phyloP scores from a whole-genome alignment of 2,113 vertebrate species.

The Todiramphus saurophagus region DNA sequence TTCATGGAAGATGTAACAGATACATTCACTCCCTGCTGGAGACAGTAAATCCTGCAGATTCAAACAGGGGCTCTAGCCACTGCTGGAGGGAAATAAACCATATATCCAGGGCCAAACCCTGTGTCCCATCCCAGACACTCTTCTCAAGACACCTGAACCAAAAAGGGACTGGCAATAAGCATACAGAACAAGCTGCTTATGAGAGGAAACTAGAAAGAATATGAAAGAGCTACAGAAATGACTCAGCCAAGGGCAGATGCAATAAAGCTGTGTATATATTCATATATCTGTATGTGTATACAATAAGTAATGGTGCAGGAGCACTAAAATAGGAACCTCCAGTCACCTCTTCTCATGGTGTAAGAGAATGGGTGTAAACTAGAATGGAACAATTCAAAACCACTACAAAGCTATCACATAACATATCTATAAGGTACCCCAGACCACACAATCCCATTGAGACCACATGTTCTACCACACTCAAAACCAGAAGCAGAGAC shows the following conservation, averaged over 20 bases:
- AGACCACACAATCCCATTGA: background rate
- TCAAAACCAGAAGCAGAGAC: background rate
- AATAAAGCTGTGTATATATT: background rate
- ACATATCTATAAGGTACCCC: background rate
- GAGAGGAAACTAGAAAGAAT: background rate
- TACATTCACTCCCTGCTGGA: background rate
- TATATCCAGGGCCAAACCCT: background rate
- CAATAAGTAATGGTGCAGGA: background rate
- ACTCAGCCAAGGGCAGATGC: background rate
- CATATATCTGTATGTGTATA: background rate
- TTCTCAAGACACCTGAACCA: background rate
- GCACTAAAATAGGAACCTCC: background rate
- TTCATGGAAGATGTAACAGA: background rate
- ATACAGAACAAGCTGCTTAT: background rate
- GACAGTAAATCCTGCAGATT: background rate
- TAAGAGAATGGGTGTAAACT: background rate
- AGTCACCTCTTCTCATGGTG: background rate
- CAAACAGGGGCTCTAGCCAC: background rate
- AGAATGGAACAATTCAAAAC: background rate
- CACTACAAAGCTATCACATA: background rate
- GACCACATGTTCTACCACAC: background rate
- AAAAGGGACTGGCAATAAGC: background rate
- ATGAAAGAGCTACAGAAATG: background rate
- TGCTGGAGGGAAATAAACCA: background rate
- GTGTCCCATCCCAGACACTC: background rate